phyloP scores from a whole-genome alignment of 2,888 invertebrate genomes.

The Chloroclystis v-ata region DNA sequence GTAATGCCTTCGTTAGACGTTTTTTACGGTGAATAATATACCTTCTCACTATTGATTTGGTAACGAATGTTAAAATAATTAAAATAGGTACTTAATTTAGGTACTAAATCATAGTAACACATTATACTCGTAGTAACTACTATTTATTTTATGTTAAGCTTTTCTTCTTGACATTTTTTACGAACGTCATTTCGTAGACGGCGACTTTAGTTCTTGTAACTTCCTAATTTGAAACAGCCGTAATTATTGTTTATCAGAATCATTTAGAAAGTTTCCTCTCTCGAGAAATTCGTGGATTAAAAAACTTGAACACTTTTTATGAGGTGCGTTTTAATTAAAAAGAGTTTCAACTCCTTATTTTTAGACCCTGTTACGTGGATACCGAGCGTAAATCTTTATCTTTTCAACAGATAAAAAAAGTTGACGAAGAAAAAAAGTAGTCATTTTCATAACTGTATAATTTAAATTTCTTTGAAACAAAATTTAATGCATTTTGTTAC shows the following conservation, averaged over 20 bases:
- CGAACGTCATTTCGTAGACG: neutral
- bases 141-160: too few species aligned
- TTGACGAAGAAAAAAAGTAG: too few species aligned
- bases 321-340: conserved; percentile 22
- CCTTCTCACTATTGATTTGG: too few species aligned
- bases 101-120: too few species aligned
- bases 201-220: conserved; percentile 46
- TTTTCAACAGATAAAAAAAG: too few species aligned
- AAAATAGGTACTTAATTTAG: neutral
- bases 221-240: conserved; percentile 60
- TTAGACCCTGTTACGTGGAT: neutral
- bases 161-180: neutral
- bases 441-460: too few species aligned
- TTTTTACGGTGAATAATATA: too few species aligned
- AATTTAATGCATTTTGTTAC: too few species aligned
- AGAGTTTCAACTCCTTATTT: conserved; percentile 1
- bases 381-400: neutral
- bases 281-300: conserved; percentile 40
- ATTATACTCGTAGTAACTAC: too few species aligned
- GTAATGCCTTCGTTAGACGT: too few species aligned
- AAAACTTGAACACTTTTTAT: conserved; percentile 33
- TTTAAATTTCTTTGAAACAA: too few species aligned
- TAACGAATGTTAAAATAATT: too few species aligned
- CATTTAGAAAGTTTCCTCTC: conserved; percentile 42
- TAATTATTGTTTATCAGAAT: conserved; percentile 59